These are phyloP conservation scores for Leptura quadrifasciata DNA, from an alignment of 2,888 invertebrate genomes.

Conservation along the genomic window DNA sequence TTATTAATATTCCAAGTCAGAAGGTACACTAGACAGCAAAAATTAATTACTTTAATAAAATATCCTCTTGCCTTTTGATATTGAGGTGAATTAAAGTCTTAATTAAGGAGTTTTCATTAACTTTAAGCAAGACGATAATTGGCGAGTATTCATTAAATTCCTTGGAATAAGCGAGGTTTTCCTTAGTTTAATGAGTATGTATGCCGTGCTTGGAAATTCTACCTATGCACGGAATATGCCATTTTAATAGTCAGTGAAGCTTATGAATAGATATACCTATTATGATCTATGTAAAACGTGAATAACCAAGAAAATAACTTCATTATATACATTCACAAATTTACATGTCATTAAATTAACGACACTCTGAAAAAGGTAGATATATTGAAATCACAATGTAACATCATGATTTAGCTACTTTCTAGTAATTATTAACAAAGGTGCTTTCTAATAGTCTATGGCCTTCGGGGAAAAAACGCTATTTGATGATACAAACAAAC, in stretches of 20 bases:
- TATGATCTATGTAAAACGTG: neutral
- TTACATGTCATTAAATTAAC: neutral
- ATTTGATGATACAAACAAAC: too few species aligned
- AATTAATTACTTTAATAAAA: conserved; percentile 34
- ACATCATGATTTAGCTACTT: too few species aligned
- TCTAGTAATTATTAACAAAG: too few species aligned
- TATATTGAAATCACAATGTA: too few species aligned
- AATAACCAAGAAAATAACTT: neutral
- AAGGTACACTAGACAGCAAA: neutral
- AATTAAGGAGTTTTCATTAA: conserved; percentile 39
- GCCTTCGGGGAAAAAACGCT: too few species aligned
- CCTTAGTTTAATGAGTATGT: conserved; percentile 25
- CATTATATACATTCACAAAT: neutral
- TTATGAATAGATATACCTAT: conserved; percentile 10
- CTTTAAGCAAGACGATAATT: conserved; percentile 34
- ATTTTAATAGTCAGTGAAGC: neutral
- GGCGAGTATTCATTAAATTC: conserved; percentile 38
- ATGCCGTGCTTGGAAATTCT: conserved; percentile 20
- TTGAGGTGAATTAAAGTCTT: conserved; percentile 33
- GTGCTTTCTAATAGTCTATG: too few species aligned
- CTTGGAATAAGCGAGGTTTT: conserved; percentile 33
- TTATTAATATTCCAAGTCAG: conserved; percentile 1
- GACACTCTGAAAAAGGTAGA: too few species aligned
- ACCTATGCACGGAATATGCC: neutral
- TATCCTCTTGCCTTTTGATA: conserved; percentile 22